Conservation (phyloP, 2,888 invertebrate species). For the Drosophila koepferae region DNA sequence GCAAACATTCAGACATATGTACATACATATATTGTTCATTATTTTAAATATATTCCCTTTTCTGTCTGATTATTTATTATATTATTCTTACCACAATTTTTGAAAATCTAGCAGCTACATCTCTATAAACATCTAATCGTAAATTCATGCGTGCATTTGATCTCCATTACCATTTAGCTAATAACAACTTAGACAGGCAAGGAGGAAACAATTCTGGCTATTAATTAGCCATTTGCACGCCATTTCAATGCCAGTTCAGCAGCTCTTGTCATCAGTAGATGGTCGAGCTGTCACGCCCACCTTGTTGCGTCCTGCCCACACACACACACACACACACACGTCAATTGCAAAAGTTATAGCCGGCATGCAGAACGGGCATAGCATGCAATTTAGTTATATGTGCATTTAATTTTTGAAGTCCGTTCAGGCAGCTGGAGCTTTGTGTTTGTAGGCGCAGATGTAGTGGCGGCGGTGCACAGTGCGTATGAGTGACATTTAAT, state of each 20-base stretch:
- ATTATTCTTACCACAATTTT: too few species aligned
- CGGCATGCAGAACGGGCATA: conserved; percentile 13
- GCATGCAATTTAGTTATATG: conserved; percentile 35
- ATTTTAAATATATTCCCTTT: too few species aligned
- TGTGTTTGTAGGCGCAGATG: conserved; percentile 7
- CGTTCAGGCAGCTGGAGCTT: conserved; percentile 1
- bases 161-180: conserved; percentile 1
- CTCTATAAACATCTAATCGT: conserved; percentile 3
- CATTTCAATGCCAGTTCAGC: conserved; percentile 52
- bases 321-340: conserved; percentile 12
- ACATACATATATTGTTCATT: too few species aligned
- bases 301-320: neutral
- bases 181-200: conserved; percentile 18
- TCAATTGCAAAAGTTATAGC: conserved; percentile 36
- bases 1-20: too few species aligned
- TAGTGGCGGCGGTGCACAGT: conserved; percentile 28
- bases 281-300: conserved; percentile 14
- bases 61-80: too few species aligned
- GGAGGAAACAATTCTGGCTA: conserved; percentile 27
- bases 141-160: neutral
- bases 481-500: conserved; percentile 76
- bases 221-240: conserved; percentile 68
- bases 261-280: conserved; percentile 39
- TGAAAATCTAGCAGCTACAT: neutral
- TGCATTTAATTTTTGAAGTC: conserved; percentile 50